These are phyloP conservation scores for Alcis repandata DNA, from an alignment of 2,888 invertebrate genomes.

Conservation along the genomic window DNA sequence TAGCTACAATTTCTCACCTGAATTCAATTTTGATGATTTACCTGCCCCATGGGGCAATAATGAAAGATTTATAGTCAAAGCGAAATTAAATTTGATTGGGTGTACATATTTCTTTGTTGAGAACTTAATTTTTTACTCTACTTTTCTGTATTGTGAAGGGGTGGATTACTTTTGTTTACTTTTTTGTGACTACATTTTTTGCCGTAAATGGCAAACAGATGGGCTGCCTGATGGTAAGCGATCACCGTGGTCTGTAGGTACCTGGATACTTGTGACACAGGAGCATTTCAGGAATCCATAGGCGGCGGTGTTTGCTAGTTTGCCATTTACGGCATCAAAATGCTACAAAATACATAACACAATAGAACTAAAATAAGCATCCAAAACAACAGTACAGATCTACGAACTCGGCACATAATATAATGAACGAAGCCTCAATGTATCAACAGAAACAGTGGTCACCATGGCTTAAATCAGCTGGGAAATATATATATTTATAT, in stretches of 20 bases:
- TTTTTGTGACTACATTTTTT: background rate
- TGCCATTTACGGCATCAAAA: too few species aligned
- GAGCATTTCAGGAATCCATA: too few species aligned
- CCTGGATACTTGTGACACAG: too few species aligned
- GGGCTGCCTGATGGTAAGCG: too few species aligned
- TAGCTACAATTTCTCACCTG: conserved; percentile 30
- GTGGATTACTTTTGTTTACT: conserved; percentile 19
- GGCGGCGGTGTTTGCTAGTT: too few species aligned
- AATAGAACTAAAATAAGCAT: background rate
- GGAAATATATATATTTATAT: too few species aligned
- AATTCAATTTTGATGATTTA: conserved; percentile 46
- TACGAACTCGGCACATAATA: too few species aligned
- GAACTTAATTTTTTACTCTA: conserved; percentile 14
- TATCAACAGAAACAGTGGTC: too few species aligned
- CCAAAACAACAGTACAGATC: background rate
- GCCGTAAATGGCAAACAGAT: background rate
- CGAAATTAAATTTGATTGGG: conserved; percentile 41
- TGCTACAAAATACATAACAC: too few species aligned
- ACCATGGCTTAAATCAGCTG: too few species aligned
- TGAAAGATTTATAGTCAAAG: conserved; percentile 41
- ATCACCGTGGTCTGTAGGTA: too few species aligned
- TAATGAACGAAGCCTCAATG: too few species aligned
- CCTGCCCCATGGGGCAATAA: conserved; percentile 39
- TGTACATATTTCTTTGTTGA: conserved; percentile 37
- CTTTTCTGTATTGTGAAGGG: background rate